Conservation (phyloP, 2,797 vertebrate species). For the Hoplostethus mediterraneus region DNA sequence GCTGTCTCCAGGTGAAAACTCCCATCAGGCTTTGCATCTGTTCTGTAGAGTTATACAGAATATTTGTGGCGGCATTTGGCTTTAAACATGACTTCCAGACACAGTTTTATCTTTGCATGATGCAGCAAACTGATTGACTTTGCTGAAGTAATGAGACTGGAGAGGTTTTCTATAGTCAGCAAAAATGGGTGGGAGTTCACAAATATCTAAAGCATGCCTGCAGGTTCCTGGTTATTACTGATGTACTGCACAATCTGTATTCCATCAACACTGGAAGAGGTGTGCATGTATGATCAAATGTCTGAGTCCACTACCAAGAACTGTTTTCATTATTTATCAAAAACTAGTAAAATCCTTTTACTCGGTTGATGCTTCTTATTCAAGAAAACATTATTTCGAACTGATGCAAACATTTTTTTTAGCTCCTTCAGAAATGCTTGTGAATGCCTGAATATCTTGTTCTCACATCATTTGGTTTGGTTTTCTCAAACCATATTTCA, state of each 20-base stretch:
- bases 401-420: no score
- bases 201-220: neutral
- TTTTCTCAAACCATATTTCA: no score
- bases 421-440: no score
- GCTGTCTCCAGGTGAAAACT: neutral
- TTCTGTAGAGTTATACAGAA: neutral
- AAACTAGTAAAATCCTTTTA: no score
- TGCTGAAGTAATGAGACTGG: neutral
- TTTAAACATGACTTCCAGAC: neutral
- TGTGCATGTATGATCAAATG: neutral
- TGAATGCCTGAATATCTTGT: no score
- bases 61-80: neutral
- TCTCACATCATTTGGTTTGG: no score
- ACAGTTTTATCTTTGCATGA: conserved; percentile 1
- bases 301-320: no score
- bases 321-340: no score
- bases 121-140: neutral
- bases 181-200: neutral
- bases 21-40: neutral
- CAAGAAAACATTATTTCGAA: no score
- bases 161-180: neutral
- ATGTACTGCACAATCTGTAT: neutral
- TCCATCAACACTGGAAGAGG: neutral
- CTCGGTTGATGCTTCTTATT: no score
- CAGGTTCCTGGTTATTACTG: neutral